A percentile compares a stretch with the other conserved stretches of the same genome.
phyloP scores from a whole-genome alignment of 2,888 invertebrate species.

The Epistrophe eligans region DNA sequence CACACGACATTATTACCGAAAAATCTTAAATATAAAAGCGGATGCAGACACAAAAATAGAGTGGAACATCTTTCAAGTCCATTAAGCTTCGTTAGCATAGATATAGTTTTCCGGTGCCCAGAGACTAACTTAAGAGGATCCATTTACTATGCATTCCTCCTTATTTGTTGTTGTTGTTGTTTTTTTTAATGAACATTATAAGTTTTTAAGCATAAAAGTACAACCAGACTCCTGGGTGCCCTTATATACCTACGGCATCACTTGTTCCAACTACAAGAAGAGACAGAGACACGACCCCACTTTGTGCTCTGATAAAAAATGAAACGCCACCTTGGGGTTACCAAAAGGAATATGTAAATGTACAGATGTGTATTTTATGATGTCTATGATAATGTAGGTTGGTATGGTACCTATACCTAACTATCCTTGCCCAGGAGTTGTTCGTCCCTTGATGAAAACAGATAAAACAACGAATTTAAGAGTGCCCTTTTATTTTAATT shows the following conservation, averaged over 20 bases:
- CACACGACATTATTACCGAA: neutral
- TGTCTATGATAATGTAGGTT: conserved; percentile 11
- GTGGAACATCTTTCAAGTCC: conserved; percentile 1
- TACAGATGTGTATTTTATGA: conserved; percentile 9
- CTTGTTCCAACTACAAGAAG: neutral
- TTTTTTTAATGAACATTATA: neutral
- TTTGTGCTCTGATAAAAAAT: neutral
- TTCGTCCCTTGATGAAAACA: neutral
- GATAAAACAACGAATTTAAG: conserved; percentile 14
- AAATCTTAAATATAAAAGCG: neutral
- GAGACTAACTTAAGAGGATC: neutral
- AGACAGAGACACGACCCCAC: neutral
- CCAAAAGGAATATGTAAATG: conserved; percentile 11
- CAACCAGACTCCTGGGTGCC: conserved; percentile 1
- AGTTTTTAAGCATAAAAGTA: conserved; percentile 7
- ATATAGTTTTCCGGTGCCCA: conserved; percentile 23
- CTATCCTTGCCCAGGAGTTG: conserved; percentile 3
- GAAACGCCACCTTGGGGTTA: conserved; percentile 1
- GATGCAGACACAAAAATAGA: neutral
- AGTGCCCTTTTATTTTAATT: conserved; percentile 25
- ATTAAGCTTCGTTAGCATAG: conserved; percentile 4
- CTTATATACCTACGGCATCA: neutral
- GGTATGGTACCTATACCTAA: neutral
- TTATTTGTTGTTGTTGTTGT: neutral
- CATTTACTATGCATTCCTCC: neutral